Evolutionary conservation across 2,888 invertebrate genomes (phyloP), one percentile per base, ranked within the genome.

Genomic region (Drosophila cyrtoloma): DNA sequence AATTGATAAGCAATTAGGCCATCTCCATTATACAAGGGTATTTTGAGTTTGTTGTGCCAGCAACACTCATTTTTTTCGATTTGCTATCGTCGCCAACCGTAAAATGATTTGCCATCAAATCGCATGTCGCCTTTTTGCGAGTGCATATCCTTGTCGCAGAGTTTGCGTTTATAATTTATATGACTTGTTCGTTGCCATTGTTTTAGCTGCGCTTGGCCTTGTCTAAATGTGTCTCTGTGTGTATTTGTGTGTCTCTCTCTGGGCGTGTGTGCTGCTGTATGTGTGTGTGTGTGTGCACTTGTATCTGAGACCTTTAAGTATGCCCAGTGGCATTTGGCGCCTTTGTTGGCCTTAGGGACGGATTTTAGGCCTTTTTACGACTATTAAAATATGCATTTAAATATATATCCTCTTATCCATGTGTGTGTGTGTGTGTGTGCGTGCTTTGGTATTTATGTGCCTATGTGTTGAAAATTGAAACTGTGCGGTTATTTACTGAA

Each of bases 321-420:
- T 71, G 77, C 86, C 86, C 81, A 80, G 42, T 77, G 90, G 90
- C 90, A 86, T 90, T 86, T 89, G 67, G 66, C 73, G 65, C 58
- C 57, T 47, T 57, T 59, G 63, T 39, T 70, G 67, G 58, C 86
- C 60, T 71, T 71, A 71, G 84, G 74, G 79, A 79, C 73, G 66
- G 68, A 77, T 81, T 69, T 73, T 73, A 69, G 74, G 59, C 79
- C 61, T 70, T 78, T 86, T 90, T 86, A 90, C 75, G 90, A 75
- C 86, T 85, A 86, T 88, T 90, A 86, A 90, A 88, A 86, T 88
- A 85, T 86, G 81, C 86, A 86, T 90, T 86, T 90, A 90, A 90
- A 90, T 85, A 84, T 75, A 75, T 65, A 68, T 52, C 47, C 60
- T 52, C 52, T 64, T 62, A 70, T 55, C 58, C 39, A 42, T 61